These are phyloP conservation scores for Plusia festucae DNA, from an alignment of 2,888 invertebrate species.

Conservation along the genomic window DNA sequence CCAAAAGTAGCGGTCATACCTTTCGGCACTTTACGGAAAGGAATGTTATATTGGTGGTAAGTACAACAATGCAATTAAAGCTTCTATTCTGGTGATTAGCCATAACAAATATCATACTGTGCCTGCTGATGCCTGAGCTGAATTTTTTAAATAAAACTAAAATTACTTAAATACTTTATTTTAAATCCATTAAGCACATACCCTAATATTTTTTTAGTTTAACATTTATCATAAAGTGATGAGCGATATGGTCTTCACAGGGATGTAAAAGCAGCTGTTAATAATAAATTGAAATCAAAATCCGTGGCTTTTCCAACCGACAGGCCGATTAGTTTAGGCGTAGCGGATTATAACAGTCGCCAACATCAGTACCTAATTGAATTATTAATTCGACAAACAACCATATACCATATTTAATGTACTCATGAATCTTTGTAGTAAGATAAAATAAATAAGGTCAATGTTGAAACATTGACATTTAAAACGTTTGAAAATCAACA, in stretches of 20 bases:
- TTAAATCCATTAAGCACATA: no score
- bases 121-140: no score
- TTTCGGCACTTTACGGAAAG: conserved; percentile 63
- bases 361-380: conserved; percentile 35
- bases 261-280: conserved; percentile 15
- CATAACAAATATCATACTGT: no score
- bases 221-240: no score
- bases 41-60: conserved; percentile 69
- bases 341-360: conserved; percentile 28
- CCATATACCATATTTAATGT: conserved; percentile 16
- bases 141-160: no score
- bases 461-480: no score
- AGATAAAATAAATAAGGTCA: background rate
- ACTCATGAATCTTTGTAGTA: background rate
- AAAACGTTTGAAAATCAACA: no score
- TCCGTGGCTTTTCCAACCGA: conserved; percentile 23
- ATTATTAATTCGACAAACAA: conserved; percentile 36
- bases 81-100: no score
- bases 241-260: background rate
- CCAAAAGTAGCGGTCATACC: conserved; percentile 70
- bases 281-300: conserved; percentile 39
- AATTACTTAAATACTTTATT: no score
- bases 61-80: conserved; percentile 24
- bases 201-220: no score
- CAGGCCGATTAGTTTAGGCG: conserved; percentile 30